Evolutionary conservation across 2,113 vertebrate species (phyloP), one percentile per base, ranked within the genome.

Genomic region (Chamaetylas fuelleborni): DNA sequence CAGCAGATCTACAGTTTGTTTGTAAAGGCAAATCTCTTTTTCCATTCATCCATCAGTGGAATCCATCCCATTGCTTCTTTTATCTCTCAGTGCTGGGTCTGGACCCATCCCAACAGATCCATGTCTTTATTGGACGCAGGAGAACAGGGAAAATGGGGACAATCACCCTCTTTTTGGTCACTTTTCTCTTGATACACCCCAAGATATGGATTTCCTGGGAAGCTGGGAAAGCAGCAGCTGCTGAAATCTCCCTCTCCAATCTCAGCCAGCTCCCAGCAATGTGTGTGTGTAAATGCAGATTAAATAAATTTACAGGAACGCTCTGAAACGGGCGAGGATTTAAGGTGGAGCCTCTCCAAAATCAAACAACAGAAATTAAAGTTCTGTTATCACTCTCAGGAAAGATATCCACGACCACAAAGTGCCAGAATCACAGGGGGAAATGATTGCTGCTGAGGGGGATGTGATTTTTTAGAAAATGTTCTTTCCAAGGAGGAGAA

Each of bases 401-500:
- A 12, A 43, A 66, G 34, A 3, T 2, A 43, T 22, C 58, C 45
- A 72, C 22, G 34, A 18, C 9, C 50, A 29, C 18, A 25, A 8
- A 5, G 51, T 82, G 60, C 88, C 42, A 12, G 45, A 90, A 29
- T 60, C 72, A 43, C 14, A 6, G 10, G 9, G 51, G 43, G 70
- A 47, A 81, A 33, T 54, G 56, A 66, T 66, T 91, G 78, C 88
- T 94, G 86, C 54, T 19, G 65, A 81, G 69, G 31, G 61, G 48
- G 78, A 54, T 40, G 61, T 36, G 86, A 76, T 43, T 62, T 71
- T 62, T 61, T 2, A 22, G 31, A 7, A 56, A 81, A 72, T 3
- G 6, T 45, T 90, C 79, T 86, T 96, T 72, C 48, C 56, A 9
- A 47, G 76, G 71, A 92, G 88, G 65, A 34, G 62, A 92, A 95